A percentile compares a stretch with the other conserved stretches of the same genome.
phyloP scores from a whole-genome alignment of 2,113 vertebrate species.

The Amphiprion percula region DNA sequence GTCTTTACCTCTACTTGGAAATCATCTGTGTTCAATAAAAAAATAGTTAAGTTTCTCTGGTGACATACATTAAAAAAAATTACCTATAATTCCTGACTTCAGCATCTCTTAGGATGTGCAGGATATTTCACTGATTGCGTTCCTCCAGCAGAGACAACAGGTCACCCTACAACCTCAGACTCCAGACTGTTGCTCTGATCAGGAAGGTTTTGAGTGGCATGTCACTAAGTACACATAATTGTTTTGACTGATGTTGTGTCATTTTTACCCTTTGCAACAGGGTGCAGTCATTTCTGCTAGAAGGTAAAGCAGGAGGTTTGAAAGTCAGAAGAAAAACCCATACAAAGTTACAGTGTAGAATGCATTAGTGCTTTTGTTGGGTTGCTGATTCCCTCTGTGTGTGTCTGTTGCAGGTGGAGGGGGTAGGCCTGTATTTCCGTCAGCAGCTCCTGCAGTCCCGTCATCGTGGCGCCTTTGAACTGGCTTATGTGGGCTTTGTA shows the following conservation, averaged over 20 bases:
- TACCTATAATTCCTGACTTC: no score
- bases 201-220: neutral
- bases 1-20: no score
- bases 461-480: slow-evolving; percentile 96
- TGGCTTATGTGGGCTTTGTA: slow-evolving; percentile 97
- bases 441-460: slow-evolving; percentile 95
- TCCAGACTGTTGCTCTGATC: no score
- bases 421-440: slow-evolving; percentile 94
- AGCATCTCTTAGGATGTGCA: no score
- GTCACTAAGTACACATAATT: neutral
- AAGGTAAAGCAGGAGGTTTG: neutral
- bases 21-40: no score
- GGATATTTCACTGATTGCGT: no score
- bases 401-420: slow-evolving; percentile 87
- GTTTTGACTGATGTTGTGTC: neutral
- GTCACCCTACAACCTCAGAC: no score
- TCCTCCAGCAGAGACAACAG: no score
- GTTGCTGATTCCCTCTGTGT: slow-evolving; percentile 21
- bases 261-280: slow-evolving; percentile 1
- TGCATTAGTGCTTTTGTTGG: neutral
- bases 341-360: no score
- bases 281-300: neutral
- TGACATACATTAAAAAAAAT: no score
- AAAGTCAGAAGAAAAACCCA: neutral
- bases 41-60: no score